phyloP scores from a whole-genome alignment of 37 sponge, comb jelly and placozoan genomes.

The Agelas oroides region DNA sequence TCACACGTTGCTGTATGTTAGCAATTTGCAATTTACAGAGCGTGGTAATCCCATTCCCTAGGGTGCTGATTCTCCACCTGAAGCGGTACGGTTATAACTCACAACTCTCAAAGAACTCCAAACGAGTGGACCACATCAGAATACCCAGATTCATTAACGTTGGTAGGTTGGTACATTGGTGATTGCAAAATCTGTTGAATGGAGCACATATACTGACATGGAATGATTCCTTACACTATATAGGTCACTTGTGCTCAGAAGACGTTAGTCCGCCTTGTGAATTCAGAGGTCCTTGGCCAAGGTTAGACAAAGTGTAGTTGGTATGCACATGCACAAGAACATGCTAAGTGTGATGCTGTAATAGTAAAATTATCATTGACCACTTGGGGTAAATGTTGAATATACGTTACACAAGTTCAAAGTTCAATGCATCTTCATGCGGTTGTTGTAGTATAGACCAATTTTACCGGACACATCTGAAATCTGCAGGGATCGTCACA shows the following conservation, averaged over 20 bases:
- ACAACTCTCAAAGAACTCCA: slow-evolving; percentile 11
- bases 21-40: too few species aligned
- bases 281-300: slow-evolving; percentile 55
- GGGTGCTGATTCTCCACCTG: slow-evolving; percentile 64
- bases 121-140: slow-evolving; percentile 57
- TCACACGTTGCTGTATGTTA: too few species aligned
- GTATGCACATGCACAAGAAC: neutral
- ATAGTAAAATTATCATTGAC: too few species aligned
- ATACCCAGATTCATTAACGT: slow-evolving; percentile 57
- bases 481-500: neutral
- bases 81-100: slow-evolving; percentile 61
- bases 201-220: too few species aligned
- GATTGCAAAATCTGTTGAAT: neutral
- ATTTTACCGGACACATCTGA: too few species aligned
- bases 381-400: too few species aligned
- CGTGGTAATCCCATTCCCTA: neutral
- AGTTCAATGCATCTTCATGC: too few species aligned
- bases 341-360: too few species aligned
- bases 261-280: slow-evolving; percentile 3
- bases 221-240: too few species aligned
- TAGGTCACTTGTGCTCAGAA: slow-evolving; percentile 18
- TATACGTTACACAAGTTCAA: too few species aligned
- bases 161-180: slow-evolving; percentile 18
- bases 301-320: too few species aligned
- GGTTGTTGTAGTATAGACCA: too few species aligned